A percentile compares a stretch with the other conserved stretches of the same genome.
These are phyloP conservation scores for Drosophila hydei DNA, from an alignment of 1,140 invertebrate genomes.

Conservation along the genomic window DNA sequence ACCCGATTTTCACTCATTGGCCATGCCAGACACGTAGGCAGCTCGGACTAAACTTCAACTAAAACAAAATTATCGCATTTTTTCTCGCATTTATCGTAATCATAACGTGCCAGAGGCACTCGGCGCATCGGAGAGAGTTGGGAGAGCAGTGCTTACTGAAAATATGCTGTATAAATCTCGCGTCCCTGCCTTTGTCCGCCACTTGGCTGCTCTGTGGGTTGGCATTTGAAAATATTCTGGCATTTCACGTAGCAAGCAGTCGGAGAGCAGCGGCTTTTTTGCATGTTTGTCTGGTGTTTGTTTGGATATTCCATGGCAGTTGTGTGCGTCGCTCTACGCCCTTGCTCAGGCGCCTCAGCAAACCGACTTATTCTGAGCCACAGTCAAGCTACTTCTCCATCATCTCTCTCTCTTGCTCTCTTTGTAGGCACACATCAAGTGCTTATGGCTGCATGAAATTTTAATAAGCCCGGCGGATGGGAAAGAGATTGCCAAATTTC, in stretches of 20 bases:
- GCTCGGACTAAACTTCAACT: constrained; percentile 48
- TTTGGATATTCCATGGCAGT: constrained; percentile 34
- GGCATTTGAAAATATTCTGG: constrained; percentile 47
- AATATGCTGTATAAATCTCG: constrained; percentile 23
- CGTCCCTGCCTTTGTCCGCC: constrained; percentile 12
- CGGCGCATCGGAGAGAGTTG: no score
- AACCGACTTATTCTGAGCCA: neutral
- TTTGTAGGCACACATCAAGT: constrained; percentile 43
- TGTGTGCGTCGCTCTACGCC: no score
- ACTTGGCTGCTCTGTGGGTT: constrained; percentile 3
- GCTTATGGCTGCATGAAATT: constrained; percentile 70
- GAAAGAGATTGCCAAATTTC: constrained; percentile 60
- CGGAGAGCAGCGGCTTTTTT: constrained; percentile 38
- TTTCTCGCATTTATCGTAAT: constrained; percentile 63
- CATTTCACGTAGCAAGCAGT: constrained; percentile 46
- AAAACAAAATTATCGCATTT: constrained; percentile 71
- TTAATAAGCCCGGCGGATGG: constrained; percentile 66
- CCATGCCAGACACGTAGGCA: constrained; percentile 52
- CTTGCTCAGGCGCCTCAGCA: neutral
- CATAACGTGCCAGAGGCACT: constrained; percentile 42
- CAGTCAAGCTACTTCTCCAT: no score
- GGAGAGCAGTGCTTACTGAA: constrained; percentile 2
- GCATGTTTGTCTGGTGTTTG: constrained; percentile 50
- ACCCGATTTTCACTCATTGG: constrained; percentile 35
- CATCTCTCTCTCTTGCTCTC: no score